phyloP scores from a whole-genome alignment of 2,113 vertebrate species.

The Chionodraco myersi region DNA sequence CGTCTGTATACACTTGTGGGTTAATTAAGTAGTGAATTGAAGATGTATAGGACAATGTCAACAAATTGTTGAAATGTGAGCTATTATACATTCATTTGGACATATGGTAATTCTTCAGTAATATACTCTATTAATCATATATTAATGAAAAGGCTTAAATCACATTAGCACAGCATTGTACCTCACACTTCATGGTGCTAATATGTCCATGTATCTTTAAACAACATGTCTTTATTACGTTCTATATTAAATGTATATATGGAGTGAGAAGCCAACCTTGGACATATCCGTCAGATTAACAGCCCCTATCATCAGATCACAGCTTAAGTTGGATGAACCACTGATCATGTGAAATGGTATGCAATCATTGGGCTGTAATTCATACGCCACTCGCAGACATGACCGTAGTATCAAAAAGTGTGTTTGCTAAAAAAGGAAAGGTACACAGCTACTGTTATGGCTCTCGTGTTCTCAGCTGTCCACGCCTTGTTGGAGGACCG shows the following conservation, averaged over 20 bases:
- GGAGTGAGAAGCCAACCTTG: not conserved
- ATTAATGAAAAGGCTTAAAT: not conserved
- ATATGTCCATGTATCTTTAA: too few relatives aligned
- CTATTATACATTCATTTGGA: not conserved
- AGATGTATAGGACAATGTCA: slow-evolving; percentile 5
- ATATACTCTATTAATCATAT: not conserved
- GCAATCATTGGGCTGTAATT: slow-evolving; percentile 46
- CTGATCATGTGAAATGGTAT: slow-evolving; percentile 43
- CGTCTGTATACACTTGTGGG: too few relatives aligned
- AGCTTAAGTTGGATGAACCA: slow-evolving; percentile 22
- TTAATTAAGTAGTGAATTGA: not conserved
- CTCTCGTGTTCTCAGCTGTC: slow-evolving; percentile 63
- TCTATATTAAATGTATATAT: not conserved
- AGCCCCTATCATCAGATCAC: slow-evolving; percentile 23
- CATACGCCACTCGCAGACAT: slow-evolving; percentile 15
- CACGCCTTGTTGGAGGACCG: slow-evolving; percentile 59
- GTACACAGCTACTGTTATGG: slow-evolving; percentile 54
- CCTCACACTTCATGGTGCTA: too few relatives aligned
- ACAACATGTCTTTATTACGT: not conserved
- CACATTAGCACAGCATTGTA: not conserved
- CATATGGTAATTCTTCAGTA: too few relatives aligned
- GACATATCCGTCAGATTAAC: slow-evolving; percentile 20
- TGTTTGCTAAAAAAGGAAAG: slow-evolving; percentile 60
- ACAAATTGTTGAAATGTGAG: not conserved
- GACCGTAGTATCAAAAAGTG: slow-evolving; percentile 33